Evolutionary conservation across 2,888 invertebrate species (phyloP).

Genomic region (Minunthozetes semirufus): DNA sequence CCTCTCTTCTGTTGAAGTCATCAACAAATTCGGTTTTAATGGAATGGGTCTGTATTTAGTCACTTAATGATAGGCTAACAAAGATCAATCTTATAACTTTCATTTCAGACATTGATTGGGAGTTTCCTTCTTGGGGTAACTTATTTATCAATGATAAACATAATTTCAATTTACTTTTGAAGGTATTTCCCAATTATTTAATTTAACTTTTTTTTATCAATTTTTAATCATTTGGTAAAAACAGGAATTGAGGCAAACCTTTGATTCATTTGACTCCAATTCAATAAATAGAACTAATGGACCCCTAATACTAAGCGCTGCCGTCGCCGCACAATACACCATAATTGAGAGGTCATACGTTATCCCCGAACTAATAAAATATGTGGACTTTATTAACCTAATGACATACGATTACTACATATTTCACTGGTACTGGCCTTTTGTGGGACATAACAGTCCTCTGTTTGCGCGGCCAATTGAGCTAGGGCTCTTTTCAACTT

Average conservation of each 20-base stretch:
- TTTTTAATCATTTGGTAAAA: background rate
- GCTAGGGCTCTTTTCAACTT: slow-evolving; percentile 58
- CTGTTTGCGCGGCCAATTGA: slow-evolving; percentile 60
- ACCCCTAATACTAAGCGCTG: slow-evolving; percentile 60
- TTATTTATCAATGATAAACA: slow-evolving; percentile 51
- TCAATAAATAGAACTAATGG: background rate
- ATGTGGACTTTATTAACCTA: slow-evolving; percentile 73
- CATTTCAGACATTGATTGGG: slow-evolving; percentile 48
- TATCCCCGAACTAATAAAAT: slow-evolving; percentile 66
- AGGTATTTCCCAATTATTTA: background rate
- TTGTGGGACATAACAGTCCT: slow-evolving; percentile 64
- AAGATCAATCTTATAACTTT: slow-evolving; percentile 32
- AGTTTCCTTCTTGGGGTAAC: slow-evolving; percentile 65
- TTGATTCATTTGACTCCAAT: slow-evolving; percentile 3
- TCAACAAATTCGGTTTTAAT: slow-evolving; percentile 44
- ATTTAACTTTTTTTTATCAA: background rate
- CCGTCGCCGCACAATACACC: slow-evolving; percentile 69
- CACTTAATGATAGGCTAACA: too few species aligned
- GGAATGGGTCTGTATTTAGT: slow-evolving; percentile 43
- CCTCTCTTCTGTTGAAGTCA: slow-evolving; percentile 40
- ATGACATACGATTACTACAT: slow-evolving; percentile 86
- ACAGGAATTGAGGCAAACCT: slow-evolving; percentile 23
- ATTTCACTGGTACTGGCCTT: slow-evolving; percentile 57
- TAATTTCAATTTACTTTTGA: slow-evolving; percentile 37
- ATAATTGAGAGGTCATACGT: slow-evolving; percentile 72